A percentile compares a stretch with the other conserved stretches of the same genome.
Conservation (phyloP, 1,140 invertebrate genomes). For the Ridgeia piscesae region DNA sequence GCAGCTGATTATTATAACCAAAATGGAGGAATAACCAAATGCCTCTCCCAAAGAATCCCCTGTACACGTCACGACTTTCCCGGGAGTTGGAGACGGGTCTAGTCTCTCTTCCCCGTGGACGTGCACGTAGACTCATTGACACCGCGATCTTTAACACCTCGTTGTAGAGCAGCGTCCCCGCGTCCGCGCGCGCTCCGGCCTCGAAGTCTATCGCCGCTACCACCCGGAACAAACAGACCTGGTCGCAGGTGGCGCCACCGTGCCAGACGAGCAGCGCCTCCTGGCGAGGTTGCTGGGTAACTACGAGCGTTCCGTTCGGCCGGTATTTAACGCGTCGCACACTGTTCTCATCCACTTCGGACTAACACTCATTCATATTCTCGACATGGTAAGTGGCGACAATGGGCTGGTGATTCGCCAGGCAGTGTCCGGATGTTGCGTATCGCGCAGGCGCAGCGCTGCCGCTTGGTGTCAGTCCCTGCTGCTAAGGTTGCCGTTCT, state of each 20-base stretch:
- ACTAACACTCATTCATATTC: conserved; percentile 97
- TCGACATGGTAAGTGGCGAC: conserved; percentile 88
- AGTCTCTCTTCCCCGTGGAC: background rate
- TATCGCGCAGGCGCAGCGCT: background rate
- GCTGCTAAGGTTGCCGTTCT: background rate
- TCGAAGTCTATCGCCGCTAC: background rate
- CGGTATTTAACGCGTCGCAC: conserved; percentile 95
- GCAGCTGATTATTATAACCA: too few relatives aligned
- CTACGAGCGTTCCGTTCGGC: conserved; percentile 95
- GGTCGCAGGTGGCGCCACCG: background rate
- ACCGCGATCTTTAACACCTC: background rate
- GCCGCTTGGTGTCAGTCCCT: background rate
- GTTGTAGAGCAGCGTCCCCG: background rate
- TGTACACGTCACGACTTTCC: background rate
- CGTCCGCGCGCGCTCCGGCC: background rate
- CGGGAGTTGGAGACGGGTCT: background rate
- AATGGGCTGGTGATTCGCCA: background rate
- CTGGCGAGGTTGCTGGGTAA: conserved; percentile 88
- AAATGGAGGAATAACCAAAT: too few relatives aligned
- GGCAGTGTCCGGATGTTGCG: background rate
- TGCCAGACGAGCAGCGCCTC: conserved; percentile 87
- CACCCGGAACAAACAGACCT: background rate
- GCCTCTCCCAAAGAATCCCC: too few relatives aligned
- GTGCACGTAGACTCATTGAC: background rate
- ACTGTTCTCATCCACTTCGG: conserved; percentile 95